Evolutionary conservation across 2,113 vertebrate genomes (phyloP).

Genomic region (Climacteris rufus): DNA sequence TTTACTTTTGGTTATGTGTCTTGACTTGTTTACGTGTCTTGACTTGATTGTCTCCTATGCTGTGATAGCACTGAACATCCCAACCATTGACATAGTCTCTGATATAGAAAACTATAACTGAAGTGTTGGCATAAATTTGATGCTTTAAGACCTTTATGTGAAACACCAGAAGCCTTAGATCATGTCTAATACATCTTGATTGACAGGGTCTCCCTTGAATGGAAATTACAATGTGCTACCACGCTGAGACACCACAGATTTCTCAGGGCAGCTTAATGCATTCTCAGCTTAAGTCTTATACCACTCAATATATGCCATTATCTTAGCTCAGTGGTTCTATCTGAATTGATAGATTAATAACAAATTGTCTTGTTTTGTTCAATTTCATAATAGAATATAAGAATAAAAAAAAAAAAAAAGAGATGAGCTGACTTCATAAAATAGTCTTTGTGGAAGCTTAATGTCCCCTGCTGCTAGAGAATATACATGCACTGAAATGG

Average conservation of each 20-base stretch:
- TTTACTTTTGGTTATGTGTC: not conserved
- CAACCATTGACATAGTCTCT: not conserved
- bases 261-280: not conserved
- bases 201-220: not conserved
- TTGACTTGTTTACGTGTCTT: not conserved
- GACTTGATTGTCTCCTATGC: not conserved
- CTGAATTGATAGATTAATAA: not conserved
- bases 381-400: not conserved
- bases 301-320: not conserved
- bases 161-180: not conserved
- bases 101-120: not conserved
- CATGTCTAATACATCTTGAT: not conserved
- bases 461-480: not conserved
- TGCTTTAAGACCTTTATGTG: not conserved
- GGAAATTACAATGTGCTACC: not conserved
- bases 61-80: not conserved
- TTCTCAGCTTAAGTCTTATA: not conserved
- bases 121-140: fast-evolving
- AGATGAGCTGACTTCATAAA: not conserved
- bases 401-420: not conserved
- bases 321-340: not conserved
- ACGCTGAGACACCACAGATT: not conserved
- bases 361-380: not conserved
- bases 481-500: not conserved
- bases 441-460: not conserved